Base-by-base conservation (phyloP, 2,113 vertebrate genomes). In the Urocitellus parryii region DNA sequence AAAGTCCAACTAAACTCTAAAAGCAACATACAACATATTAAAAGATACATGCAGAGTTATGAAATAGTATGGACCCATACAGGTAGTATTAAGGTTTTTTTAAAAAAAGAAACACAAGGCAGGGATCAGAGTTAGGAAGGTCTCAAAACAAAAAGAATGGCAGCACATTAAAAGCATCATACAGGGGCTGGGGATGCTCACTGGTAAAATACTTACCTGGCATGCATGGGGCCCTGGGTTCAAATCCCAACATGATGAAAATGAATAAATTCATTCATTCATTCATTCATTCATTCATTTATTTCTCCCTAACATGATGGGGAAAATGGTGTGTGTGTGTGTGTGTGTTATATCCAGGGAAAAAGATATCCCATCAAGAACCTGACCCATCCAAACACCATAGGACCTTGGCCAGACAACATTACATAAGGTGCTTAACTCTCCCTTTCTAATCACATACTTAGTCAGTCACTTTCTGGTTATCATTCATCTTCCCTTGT, bases 371-470 rank as follows among this genome's bases (percentile, higher is more conserved):
- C 32, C 39, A 76, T n/a, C 32, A 90, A 74, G 61, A 84, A 65
- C 48, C 16, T 65, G 42, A 87, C 42, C 37, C 29, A 87, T 63
- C 32, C 82, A 87, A 81, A 82, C 27, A 56, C 14, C 12, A 3
- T 8, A 72, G 37, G 65, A 63, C 18, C 16, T 9, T 93, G 42
- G 39, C 51, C 78, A 45, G 73, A 34, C 2, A 37, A 39, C 29
- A 94, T 74, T 25, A 91, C 82, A 17, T 76, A 87, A 92, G 39
- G 65, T 84, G 79, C 78, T 74, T 78, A 73, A 80, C 27, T 80
- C 79, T 83, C 53, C 39, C 73, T 70, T 90, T 74, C 37, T 58
- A 89, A 85, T 95, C 67, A 61, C 45, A 81, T 61, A 42, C n/a
- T 65, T 17, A 72, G 42, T 45, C 34, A 94, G 63, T 16, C 72